Base-by-base conservation (phyloP, 2,888 invertebrate species). In the Ceramica pisi region DNA sequence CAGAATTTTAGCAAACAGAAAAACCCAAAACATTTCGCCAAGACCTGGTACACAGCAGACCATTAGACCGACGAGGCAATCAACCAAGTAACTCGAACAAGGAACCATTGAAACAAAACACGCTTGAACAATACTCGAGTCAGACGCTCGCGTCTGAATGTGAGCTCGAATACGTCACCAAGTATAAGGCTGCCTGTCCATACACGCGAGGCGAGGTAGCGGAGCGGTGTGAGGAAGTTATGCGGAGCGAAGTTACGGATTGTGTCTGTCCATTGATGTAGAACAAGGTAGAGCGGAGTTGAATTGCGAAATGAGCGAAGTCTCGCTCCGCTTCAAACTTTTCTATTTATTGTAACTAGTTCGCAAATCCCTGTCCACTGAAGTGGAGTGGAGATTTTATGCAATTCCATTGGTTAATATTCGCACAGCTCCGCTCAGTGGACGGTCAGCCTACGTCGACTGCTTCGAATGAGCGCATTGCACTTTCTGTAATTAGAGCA, bases 401-500 rank as follows among this genome's bases (percentile, higher is more conserved):
- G 31, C 31, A 5, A 31, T 31, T 31, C 31, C 31, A 31, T 31
- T 31, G 2, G 6, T 31, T 31, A 31, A 31, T 31, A 31, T 5
- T 31, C 3, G 31, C 31, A 31, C 31, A 31, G 31, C 31, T 31
- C 31, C 6, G 31, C 31, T 31, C 31, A 31, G 31, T 31, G 31
- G 31, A 31, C 31, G 6, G 31, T 31, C 31, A 5, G 31, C 6
- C 31, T 31, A 31, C 31, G 59, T 63, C 23, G 35, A 55, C 35
- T n/a, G 16, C 23, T 23, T 21, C 6, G 26, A 78, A 70, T 63
- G 57, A 46, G 78, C 10, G 23, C 78, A 46, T 12, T 74, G 59
- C 62, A 63, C 48, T 55, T 48, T 31, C 35, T 70, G 70, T 63
- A 70, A 70, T 75, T 63, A 63, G 59, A 61, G n/a, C 63, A 63